A percentile compares a stretch with the other conserved stretches of the same genome.
phyloP scores from a whole-genome alignment of 2,113 vertebrate species.

The Bos indicus region DNA sequence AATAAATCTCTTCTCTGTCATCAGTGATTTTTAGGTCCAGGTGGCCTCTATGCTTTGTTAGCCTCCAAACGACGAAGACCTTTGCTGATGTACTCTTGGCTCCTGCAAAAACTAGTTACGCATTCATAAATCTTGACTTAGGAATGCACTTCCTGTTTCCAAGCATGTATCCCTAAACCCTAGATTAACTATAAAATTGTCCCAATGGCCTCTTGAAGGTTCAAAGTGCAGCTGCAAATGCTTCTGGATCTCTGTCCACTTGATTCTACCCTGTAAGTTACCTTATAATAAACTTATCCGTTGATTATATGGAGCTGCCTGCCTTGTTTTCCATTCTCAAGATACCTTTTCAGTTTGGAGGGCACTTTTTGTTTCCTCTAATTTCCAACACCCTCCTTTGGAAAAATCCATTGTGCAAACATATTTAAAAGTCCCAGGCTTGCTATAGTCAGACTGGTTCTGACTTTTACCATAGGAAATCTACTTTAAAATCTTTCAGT shows the following conservation, averaged over 20 bases:
- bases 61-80: background rate
- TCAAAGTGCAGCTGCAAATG: background rate
- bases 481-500: background rate
- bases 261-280: background rate
- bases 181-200: background rate
- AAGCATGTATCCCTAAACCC: background rate
- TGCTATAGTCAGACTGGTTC: background rate
- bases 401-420: slow-evolving; percentile 42
- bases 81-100: background rate
- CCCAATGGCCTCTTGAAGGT: background rate
- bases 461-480: background rate
- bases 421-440: background rate
- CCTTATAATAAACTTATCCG: background rate
- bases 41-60: background rate
- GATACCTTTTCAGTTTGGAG: background rate
- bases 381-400: background rate
- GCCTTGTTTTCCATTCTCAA: background rate
- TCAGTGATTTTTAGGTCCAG: background rate
- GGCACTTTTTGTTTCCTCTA: background rate
- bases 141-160: background rate
- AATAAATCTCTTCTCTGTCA: background rate
- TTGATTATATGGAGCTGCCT: background rate
- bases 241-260: background rate
- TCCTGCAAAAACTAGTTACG: background rate
- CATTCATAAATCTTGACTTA: background rate